Evolutionary conservation across 2,113 vertebrate genomes (phyloP).

Genomic region (Cepphus grylle): DNA sequence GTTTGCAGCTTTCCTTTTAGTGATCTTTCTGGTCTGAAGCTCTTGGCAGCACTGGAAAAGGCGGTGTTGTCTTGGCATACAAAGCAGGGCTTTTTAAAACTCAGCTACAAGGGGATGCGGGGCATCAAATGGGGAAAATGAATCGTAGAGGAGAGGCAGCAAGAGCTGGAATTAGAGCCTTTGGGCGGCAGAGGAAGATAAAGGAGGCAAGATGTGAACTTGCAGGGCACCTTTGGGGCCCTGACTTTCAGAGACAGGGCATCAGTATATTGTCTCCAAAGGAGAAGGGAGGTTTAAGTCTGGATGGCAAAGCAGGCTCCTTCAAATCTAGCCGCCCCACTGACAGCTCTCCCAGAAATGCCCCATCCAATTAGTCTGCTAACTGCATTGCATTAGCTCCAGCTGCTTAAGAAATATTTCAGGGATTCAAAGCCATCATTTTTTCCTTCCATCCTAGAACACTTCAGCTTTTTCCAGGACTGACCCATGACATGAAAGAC

Average conservation of each 20-base stretch:
- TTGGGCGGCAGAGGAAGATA: not conserved
- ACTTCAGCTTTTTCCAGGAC: not conserved
- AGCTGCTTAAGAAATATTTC: not conserved
- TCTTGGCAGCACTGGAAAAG: not conserved
- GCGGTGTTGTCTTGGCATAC: not conserved
- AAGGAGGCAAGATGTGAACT: not conserved
- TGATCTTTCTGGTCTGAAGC: not conserved
- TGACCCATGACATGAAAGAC: not conserved
- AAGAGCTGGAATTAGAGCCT: not conserved
- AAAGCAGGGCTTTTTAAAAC: not conserved
- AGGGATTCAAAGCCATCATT: not conserved
- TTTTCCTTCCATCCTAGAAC: not conserved
- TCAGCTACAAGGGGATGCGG: not conserved
- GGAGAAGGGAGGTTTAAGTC: not conserved
- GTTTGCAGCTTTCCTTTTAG: not conserved
- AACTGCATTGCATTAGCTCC: not conserved
- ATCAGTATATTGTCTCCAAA: not conserved
- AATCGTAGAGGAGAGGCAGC: not conserved
- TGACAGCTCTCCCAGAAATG: not conserved
- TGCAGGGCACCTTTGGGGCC: not conserved
- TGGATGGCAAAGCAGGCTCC: not conserved
- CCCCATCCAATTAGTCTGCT: not conserved
- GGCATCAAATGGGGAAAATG: not conserved
- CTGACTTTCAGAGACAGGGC: not conserved
- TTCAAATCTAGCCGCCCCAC: not conserved